Evolutionary conservation across 2,888 invertebrate genomes (phyloP), one percentile per base, ranked within the genome.

Genomic region (Ariolimax columbianus): DNA sequence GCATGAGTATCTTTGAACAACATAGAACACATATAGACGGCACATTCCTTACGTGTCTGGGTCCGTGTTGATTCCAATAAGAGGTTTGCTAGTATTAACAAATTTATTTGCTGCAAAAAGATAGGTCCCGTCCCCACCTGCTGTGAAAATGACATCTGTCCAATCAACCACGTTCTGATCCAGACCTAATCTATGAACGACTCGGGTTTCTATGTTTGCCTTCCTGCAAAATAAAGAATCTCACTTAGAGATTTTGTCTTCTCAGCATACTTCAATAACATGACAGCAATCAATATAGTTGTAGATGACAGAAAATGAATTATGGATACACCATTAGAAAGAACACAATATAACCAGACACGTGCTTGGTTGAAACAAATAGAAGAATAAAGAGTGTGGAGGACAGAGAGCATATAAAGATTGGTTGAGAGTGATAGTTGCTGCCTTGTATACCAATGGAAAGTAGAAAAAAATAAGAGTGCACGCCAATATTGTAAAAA

Each of bases 71-170:
- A 99, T 97, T 0, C 99, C 99, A 90, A 99, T 96, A 85, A 99
- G 97, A n/a, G 98, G 98, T 92, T 97, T 98, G 88, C 96, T 95
- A 91, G 94, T 95, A 89, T 96, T 95, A 82, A 95, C 95, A 40
- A 98, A 96, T 93, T 96, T 96, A 92, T 97, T 97, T 11, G 99
- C 98, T 0, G 98, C 98, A 90, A 99, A 95, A 47, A 99, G 95
- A 95, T 98, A 99, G 3, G 99, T 99, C 0, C 99, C 99, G 94
- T 99, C 99, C 0, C 99, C 99, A 9, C 99, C 99, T 82, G 95
- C 95, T 33, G 95, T 94, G 77, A 95, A 93, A 11, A 95, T 92
- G 17, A 94, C 94, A 95, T 99, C 99, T 55, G 98, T 98, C 97
- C 98, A 98, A 72, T 96, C 96, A 91, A 99, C 96, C 88, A 96